Conservation (phyloP, 2,888 invertebrate species). For the Lacanobia wlatinum region DNA sequence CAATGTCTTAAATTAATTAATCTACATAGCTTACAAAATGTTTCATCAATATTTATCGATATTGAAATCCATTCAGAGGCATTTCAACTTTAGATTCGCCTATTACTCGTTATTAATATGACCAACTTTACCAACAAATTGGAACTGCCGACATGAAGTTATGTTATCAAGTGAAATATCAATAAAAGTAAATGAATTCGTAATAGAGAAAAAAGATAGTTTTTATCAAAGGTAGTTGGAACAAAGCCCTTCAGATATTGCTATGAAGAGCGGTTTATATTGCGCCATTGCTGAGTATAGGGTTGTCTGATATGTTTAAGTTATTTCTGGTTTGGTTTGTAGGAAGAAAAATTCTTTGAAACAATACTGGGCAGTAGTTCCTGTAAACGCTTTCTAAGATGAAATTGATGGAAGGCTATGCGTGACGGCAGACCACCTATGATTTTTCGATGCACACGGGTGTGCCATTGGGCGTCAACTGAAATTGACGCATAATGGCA, state of each 20-base stretch:
- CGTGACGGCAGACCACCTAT: no score
- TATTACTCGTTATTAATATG: slow-evolving; percentile 12
- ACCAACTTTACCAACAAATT: slow-evolving; percentile 24
- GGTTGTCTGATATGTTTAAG: slow-evolving; percentile 29
- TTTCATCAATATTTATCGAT: slow-evolving; percentile 24
- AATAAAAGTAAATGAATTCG: slow-evolving; percentile 40
- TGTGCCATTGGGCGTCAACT: no score
- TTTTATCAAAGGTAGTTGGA: slow-evolving; percentile 37
- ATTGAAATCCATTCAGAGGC: slow-evolving; percentile 33
- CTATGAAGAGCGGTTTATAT: slow-evolving; percentile 21
- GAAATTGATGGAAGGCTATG: background rate
- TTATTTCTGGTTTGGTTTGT: background rate
- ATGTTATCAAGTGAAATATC: slow-evolving; percentile 23
- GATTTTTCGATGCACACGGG: no score
- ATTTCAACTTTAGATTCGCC: slow-evolving; percentile 21
- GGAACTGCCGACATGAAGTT: slow-evolving; percentile 8
- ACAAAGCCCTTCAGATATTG: slow-evolving; percentile 34
- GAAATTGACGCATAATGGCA: no score
- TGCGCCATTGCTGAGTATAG: slow-evolving; percentile 13
- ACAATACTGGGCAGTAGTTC: background rate
- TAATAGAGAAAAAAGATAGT: slow-evolving; percentile 23
- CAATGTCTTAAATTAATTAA: background rate
- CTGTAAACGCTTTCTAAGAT: background rate
- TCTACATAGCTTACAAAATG: slow-evolving; percentile 7
- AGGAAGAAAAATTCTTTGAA: background rate